Evolutionary conservation across 2,113 vertebrate genomes (phyloP).

Genomic region (Microtus montanus): DNA sequence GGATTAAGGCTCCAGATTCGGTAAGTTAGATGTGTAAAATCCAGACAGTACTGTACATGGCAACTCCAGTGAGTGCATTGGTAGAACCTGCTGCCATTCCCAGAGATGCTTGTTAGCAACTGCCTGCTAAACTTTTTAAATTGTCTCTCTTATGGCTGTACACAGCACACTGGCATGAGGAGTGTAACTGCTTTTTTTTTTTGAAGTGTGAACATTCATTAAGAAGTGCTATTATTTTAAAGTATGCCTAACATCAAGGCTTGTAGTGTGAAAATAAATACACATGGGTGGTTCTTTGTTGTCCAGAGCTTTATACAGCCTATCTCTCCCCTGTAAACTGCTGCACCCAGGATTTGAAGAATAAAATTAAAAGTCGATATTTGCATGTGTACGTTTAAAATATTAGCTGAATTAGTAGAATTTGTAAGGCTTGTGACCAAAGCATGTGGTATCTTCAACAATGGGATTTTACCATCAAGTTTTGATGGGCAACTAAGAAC

Average conservation of each 20-base stretch:
- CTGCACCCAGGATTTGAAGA: constrained; percentile 28
- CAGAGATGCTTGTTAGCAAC: background rate
- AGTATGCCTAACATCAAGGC: background rate
- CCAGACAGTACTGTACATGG: background rate
- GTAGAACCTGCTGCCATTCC: background rate
- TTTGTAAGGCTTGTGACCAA: background rate
- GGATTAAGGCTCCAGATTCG: background rate
- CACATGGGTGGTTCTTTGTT: background rate
- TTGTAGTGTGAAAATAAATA: constrained; percentile 31
- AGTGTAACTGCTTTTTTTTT: background rate
- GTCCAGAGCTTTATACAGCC: background rate
- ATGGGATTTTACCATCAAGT: background rate
- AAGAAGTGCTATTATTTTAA: constrained; percentile 49
- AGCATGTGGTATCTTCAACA: background rate
- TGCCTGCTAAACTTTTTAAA: background rate
- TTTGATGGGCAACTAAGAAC: background rate
- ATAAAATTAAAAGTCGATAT: background rate
- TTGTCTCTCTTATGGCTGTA: constrained; percentile 3
- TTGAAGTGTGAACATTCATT: constrained; percentile 58
- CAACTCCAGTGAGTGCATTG: background rate
- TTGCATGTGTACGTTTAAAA: background rate
- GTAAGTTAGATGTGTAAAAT: background rate
- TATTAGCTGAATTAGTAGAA: background rate
- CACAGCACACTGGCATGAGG: constrained; percentile 1
- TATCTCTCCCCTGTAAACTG: background rate